phyloP scores from a whole-genome alignment of 2,113 vertebrate genomes.

The Bubalus kerabau region DNA sequence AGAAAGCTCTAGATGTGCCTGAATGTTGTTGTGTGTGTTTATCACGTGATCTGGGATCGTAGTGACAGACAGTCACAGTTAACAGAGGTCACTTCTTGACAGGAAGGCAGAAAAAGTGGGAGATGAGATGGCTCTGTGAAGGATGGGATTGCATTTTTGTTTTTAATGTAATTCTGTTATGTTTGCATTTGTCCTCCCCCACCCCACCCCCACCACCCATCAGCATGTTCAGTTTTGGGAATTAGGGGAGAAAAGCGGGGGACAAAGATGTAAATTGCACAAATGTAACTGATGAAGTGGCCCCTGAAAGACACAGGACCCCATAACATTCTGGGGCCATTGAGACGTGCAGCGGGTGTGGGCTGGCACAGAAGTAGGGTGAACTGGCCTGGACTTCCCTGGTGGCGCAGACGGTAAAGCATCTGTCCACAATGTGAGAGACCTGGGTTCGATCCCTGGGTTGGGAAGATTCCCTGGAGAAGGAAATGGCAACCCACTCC shows the following conservation, averaged over 20 bases:
- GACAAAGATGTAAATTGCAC: not conserved
- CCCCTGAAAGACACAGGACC: too few species aligned
- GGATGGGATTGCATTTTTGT: not conserved
- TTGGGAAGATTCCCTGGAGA: too few species aligned
- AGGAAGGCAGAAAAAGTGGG: not conserved
- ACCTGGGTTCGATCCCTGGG: too few species aligned
- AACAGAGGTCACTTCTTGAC: not conserved
- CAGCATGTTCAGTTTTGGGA: not conserved
- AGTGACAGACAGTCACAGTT: not conserved
- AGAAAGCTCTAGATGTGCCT: not conserved
- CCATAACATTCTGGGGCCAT: rapidly evolving
- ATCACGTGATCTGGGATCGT: not conserved
- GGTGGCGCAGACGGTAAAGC: too few species aligned
- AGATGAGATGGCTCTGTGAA: not conserved
- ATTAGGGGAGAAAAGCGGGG: not conserved
- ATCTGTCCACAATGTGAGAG: too few species aligned
- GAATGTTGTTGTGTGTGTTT: not conserved
- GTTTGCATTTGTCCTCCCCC: not conserved
- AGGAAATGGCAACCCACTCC: too few species aligned
- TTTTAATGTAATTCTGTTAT: not conserved
- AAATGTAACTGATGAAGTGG: not conserved
- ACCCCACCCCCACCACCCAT: not conserved
- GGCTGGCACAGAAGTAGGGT: not conserved
- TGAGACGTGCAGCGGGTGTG: rapidly evolving
- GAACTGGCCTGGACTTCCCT: not conserved